Percentiles rank a stretch among this genome's conserved stretches.
These are phyloP conservation scores for Amazona vittata DNA, from an alignment of 2,113 vertebrate species.

Conservation along the genomic window DNA sequence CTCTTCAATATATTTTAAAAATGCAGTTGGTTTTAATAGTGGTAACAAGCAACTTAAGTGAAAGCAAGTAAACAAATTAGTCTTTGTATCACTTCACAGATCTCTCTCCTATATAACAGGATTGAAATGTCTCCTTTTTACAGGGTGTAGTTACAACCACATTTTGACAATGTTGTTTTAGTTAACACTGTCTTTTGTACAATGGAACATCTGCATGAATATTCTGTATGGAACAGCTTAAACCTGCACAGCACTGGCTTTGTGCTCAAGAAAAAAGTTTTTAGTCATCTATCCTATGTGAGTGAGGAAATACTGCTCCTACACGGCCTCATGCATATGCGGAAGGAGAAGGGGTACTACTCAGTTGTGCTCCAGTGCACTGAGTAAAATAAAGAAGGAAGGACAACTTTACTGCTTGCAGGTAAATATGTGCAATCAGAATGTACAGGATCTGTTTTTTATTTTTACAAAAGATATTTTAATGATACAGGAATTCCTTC, in stretches of 20 bases:
- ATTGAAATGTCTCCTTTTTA: background rate
- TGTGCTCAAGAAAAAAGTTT: background rate
- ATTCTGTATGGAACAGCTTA: background rate
- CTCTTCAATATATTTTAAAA: background rate
- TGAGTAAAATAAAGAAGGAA: background rate
- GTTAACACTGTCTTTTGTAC: background rate
- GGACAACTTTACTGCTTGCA: background rate
- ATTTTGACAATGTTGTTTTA: background rate
- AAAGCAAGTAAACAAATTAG: background rate
- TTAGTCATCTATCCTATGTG: background rate
- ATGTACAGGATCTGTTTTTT: background rate
- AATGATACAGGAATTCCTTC: background rate
- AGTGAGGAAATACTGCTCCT: background rate
- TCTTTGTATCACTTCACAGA: background rate
- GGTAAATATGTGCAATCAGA: background rate
- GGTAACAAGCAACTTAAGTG: background rate
- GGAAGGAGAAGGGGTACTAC: background rate
- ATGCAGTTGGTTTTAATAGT: background rate
- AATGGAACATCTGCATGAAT: background rate
- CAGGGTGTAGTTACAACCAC: background rate
- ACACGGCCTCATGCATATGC: rapidly evolving
- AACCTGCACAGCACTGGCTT: background rate
- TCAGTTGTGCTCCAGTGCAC: background rate
- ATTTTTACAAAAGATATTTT: background rate
- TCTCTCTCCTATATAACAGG: background rate